Evolutionary conservation across 2,113 vertebrate genomes (phyloP), one percentile per base, ranked within the genome.

Genomic region (Hassar affinis): DNA sequence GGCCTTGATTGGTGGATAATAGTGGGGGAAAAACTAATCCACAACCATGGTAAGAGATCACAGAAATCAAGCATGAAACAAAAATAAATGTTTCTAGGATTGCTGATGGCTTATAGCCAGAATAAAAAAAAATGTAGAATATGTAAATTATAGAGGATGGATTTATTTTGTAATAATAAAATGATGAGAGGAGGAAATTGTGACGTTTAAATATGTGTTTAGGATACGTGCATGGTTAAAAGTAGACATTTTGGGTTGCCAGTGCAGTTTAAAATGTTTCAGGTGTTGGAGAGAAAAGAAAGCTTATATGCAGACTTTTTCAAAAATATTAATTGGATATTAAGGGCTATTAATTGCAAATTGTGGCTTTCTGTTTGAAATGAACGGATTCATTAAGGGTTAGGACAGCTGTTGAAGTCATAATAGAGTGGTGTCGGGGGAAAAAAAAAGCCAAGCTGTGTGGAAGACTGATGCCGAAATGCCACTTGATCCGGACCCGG

Each of bases 11-110:
- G 88, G 89, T 93, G 93, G 93, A 93, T 93, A 92, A 91, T 91
- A 90, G 61, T 89, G 87, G 89, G 90, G 85, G 77, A 91, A 92
- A 87, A 92, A 87, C 90, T 92, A 92, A 93, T 90, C 91, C 90
- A 86, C 90, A 93, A 92, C 88, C 91, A 95, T 95, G 94, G 94
- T 95, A 94, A 95, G 94, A 91, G 18, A 78, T 83, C 57, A 74
- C 47, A 83, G 47, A 56, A 85, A 81, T 51, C 45, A 86, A 80
- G 51, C 69, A 59, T 72, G 66, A 57, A 81, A 30, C 42, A 45
- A 74, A 72, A 59, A 47, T 69, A 57, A 42, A 72, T n/a, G 5
- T 81, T 18, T 56, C 17, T 80, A 33, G 6, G 18, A 30, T 33
- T 68, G 17, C 52, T 38, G 57, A 38, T 57, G 33, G 30, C 25